Evolutionary conservation across 1,140 invertebrate genomes (phyloP).

Genomic region (Cydia fagiglandana): DNA sequence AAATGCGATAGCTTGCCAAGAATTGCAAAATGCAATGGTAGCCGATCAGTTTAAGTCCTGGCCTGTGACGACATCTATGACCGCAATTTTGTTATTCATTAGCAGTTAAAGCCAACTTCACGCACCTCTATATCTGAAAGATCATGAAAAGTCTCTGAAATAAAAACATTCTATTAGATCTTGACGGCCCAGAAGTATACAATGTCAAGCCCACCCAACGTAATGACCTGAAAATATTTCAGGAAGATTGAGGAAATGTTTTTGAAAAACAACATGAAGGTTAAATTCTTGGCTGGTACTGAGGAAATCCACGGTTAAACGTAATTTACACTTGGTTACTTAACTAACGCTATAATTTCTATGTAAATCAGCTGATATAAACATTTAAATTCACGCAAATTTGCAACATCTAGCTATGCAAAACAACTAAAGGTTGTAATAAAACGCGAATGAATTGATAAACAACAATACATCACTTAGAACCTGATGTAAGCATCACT

Average conservation of each 20-base stretch:
- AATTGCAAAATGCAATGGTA: constrained; percentile 15
- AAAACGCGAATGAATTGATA: constrained; percentile 15
- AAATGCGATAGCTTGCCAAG: background rate
- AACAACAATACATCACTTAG: background rate
- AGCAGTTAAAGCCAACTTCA: background rate
- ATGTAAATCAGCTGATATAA: background rate
- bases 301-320: no score
- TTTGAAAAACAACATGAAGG: background rate
- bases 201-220: background rate
- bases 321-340: background rate
- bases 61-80: constrained; percentile 10
- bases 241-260: background rate
- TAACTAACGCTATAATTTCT: background rate
- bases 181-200: background rate
- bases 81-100: background rate
- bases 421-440: constrained; percentile 17
- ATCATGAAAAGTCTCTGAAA: background rate
- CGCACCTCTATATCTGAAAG: background rate
- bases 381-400: constrained; percentile 6
- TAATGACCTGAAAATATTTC: background rate
- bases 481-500: constrained; percentile 7
- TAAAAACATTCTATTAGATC: background rate
- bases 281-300: background rate
- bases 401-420: constrained; percentile 20
- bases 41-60: constrained; percentile 12